These are phyloP conservation scores for Nothocercus nigrocapillus DNA, from an alignment of 2,113 vertebrate genomes.

Conservation along the genomic window DNA sequence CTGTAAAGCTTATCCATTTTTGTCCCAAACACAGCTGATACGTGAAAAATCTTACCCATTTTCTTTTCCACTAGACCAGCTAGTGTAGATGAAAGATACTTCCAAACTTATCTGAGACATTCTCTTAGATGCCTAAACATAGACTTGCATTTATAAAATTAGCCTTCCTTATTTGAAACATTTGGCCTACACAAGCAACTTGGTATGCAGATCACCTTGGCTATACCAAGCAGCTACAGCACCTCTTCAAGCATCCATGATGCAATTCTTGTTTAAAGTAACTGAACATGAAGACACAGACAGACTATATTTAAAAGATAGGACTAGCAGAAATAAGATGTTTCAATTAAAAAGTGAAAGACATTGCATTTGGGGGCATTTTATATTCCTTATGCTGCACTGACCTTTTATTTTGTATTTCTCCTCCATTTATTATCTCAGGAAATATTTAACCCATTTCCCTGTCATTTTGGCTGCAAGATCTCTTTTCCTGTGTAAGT, in stretches of 20 bases:
- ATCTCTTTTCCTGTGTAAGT: not conserved
- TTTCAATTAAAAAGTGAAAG: not conserved
- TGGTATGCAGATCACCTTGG: too few relatives aligned
- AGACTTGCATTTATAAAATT: not conserved
- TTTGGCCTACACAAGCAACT: not conserved
- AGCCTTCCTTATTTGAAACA: not conserved
- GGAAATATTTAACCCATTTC: not conserved
- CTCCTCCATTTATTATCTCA: not conserved
- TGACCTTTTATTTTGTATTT: not conserved
- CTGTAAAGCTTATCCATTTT: not conserved
- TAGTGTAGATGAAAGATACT: not conserved
- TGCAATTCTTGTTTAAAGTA: not conserved
- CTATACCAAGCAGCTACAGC: not conserved
- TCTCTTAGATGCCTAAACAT: not conserved
- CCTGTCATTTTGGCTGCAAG: not conserved
- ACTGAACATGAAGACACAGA: fast-evolving
- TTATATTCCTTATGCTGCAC: not conserved
- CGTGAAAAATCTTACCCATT: not conserved
- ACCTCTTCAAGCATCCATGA: fast-evolving
- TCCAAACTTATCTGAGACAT: not conserved
- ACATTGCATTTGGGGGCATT: not conserved
- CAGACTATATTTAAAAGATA: not conserved
- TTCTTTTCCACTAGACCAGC: not conserved
- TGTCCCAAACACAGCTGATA: not conserved
- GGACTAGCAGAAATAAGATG: not conserved